Conservation (phyloP, 2,113 vertebrate genomes). For the Seriola dumerili region DNA sequence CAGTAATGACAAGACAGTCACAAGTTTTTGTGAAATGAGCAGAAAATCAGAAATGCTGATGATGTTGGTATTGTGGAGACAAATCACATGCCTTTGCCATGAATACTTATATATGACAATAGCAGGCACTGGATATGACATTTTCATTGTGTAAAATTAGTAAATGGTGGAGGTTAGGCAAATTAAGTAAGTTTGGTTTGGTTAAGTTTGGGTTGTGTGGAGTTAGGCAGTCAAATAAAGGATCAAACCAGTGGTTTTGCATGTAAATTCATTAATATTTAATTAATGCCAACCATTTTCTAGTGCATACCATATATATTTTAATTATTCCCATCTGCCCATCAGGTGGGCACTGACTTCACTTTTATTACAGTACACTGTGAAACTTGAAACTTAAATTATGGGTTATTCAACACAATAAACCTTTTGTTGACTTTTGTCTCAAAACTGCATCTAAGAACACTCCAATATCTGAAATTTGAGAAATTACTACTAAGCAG, state of each 20-base stretch:
- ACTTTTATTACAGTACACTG: not conserved
- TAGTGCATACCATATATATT: not conserved
- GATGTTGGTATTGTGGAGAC: conserved; percentile 3
- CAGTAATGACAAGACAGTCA: conserved; percentile 18
- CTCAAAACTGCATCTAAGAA: conserved; percentile 15
- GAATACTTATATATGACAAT: not conserved
- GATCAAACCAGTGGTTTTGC: conserved; percentile 43
- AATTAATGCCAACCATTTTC: not conserved
- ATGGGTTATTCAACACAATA: not conserved
- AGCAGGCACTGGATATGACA: conserved; percentile 2
- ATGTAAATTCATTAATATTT: conserved; percentile 12
- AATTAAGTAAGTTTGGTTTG: not conserved
- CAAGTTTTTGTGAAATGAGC: conserved; percentile 54
- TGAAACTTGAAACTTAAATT: not conserved
- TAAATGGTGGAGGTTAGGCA: conserved; percentile 1
- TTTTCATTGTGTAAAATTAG: conserved; percentile 4
- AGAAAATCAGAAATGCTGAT: conserved; percentile 30
- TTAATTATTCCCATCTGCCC: not conserved
- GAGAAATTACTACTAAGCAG: not conserved
- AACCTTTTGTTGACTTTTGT: not conserved
- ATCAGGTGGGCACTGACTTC: not conserved
- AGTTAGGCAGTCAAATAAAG: not conserved
- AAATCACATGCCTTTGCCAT: not conserved
- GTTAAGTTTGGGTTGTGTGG: conserved; percentile 3
- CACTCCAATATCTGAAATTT: not conserved